Evolutionary conservation across 2,888 invertebrate species (phyloP), one percentile per base, ranked within the genome.

Genomic region (Boloria euphrosyne): DNA sequence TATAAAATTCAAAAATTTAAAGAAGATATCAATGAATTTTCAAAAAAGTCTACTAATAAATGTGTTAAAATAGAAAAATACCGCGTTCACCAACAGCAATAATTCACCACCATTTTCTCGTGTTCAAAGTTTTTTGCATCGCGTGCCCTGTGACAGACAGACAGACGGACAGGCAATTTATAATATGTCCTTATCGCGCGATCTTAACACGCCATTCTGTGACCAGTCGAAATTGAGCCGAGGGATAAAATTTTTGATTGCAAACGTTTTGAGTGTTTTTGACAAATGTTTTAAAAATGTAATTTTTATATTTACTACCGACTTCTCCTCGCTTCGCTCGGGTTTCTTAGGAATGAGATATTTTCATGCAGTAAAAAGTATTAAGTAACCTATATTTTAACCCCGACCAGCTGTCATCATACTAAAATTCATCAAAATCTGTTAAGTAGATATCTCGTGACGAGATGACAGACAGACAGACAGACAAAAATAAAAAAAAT

Each of bases 111-210:
- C 59, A 51, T 64, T 49, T n/a, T 13, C 44, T n/a, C 55, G 55
- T 57, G 64, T 59, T 65, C 67, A 62, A 83, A 83, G 78, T 88
- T 90, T 87, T 91, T 90, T 86, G 87, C 87, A 87, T 91, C 87
- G 91, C 91, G 91, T 91, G 91, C 77, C 70, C 47, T 77, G 83
- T 90, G 90, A 90, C 90, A 89, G 90, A 88, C 88, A 86, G 86
- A 85, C 88, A 85, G 87, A 87, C 87, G 84, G 90, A 89, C 90
- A 85, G 88, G 83, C 84, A 90, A 91, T 91, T 90, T 91, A 91
- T 90, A 91, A 89, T 87, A 87, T 89, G 90, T 87, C 87, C 84
- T 84, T 90, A 91, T 91, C 91, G 77, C 72, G 65, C 79, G 81
- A 90, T 90, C 87, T 80, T 71, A 78, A 78, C 79, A 79, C 77